These are phyloP conservation scores for Acrocyrtus sp. DNA, from an alignment of 2,888 invertebrate genomes.

Conservation along the genomic window DNA sequence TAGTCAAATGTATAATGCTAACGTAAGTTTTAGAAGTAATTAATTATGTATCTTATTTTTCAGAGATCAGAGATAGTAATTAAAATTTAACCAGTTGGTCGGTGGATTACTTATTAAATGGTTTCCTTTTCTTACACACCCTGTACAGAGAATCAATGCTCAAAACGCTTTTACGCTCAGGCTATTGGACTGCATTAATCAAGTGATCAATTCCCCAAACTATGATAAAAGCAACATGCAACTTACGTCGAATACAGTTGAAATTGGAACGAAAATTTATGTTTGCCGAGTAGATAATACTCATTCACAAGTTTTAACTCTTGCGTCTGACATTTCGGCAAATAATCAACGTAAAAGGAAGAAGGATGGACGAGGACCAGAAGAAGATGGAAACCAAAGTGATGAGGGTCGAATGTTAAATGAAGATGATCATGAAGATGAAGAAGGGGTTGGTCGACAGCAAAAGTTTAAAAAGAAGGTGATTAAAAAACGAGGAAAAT, in stretches of 20 bases:
- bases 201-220: conserved; percentile 53
- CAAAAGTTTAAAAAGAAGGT: conserved; percentile 19
- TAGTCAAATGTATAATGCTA: conserved; percentile 54
- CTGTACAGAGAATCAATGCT: conserved; percentile 59
- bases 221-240: conserved; percentile 60
- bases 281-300: conserved; percentile 61
- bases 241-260: conserved; percentile 55
- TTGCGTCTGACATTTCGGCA: conserved; percentile 47
- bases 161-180: conserved; percentile 60
- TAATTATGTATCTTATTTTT: too few species aligned
- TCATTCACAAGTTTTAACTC: conserved; percentile 54
- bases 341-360: conserved; percentile 46
- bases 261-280: conserved; percentile 60
- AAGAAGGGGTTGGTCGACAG: conserved; percentile 1
- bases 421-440: too few species aligned
- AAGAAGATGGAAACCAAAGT: conserved; percentile 9
- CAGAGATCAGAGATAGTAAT: too few species aligned
- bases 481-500: conserved; percentile 41
- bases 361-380: conserved; percentile 6
- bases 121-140: too few species aligned
- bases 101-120: too few species aligned
- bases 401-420: background rate
- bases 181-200: conserved; percentile 58
- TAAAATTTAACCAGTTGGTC: too few species aligned
- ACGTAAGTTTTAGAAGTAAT: conserved; percentile 49